phyloP scores from a whole-genome alignment of 2,797 vertebrate species.

The Malurus leucopterus region DNA sequence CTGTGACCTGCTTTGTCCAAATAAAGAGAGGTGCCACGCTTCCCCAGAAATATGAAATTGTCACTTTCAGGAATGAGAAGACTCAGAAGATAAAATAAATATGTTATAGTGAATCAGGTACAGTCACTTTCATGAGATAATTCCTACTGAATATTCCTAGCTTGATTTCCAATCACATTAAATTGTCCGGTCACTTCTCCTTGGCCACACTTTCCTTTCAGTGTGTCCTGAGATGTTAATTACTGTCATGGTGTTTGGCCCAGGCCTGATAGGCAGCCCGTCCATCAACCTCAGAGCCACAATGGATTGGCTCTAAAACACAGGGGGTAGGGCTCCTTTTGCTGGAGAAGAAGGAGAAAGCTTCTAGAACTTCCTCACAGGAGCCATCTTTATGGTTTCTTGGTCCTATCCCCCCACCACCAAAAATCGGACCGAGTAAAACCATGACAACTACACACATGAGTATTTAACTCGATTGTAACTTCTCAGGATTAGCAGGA shows the following conservation, averaged over 20 bases:
- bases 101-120: not conserved
- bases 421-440: no score
- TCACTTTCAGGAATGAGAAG: not conserved
- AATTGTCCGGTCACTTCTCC: rapidly evolving
- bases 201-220: not conserved
- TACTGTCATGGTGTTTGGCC: no score
- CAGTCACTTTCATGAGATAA: not conserved
- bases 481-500: not conserved
- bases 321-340: no score
- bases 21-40: not conserved
- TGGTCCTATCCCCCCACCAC: no score
- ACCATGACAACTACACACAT: no score
- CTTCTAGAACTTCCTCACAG: no score
- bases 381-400: no score
- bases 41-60: not conserved
- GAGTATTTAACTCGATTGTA: not conserved
- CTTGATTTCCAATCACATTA: not conserved
- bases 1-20: not conserved
- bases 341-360: no score
- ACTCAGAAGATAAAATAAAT: not conserved
- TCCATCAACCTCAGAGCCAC: no score
- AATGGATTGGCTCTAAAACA: no score
- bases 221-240: not conserved
- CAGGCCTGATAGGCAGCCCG: no score
- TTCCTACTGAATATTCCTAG: not conserved